Percentiles rank a stretch among this genome's conserved stretches.
These are phyloP conservation scores for Noturus placidus DNA, from an alignment of 2,113 vertebrate species.

Conservation along the genomic window DNA sequence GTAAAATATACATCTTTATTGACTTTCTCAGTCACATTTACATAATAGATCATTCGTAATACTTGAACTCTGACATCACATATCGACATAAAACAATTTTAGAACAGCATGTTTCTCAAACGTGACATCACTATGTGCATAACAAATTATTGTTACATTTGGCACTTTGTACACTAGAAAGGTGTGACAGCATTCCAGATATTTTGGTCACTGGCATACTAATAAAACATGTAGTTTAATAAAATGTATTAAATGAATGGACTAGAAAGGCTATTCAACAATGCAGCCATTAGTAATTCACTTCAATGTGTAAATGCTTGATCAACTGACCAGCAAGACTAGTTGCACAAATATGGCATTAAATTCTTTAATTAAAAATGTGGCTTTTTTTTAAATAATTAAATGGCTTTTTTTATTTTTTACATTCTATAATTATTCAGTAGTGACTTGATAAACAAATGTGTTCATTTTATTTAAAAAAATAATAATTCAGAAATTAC, in stretches of 20 bases:
- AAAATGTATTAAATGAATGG: not conserved
- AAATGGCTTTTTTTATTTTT: slow-evolving; percentile 13
- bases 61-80: slow-evolving; percentile 37
- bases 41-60: slow-evolving; percentile 30
- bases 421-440: not conserved
- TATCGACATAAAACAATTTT: slow-evolving; percentile 14
- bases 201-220: not conserved
- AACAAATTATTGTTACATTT: slow-evolving; percentile 43
- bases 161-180: slow-evolving; percentile 43
- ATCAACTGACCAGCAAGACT: not conserved
- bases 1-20: slow-evolving; percentile 48
- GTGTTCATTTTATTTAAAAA: not conserved
- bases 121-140: slow-evolving; percentile 17
- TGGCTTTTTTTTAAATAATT: not conserved
- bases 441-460: not conserved
- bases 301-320: slow-evolving; percentile 2
- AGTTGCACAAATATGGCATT: not conserved
- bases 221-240: not conserved
- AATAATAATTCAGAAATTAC: not conserved
- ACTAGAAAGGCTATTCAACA: not conserved
- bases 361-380: not conserved
- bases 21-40: slow-evolving; percentile 11
- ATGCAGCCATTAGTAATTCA: not conserved
- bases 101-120: slow-evolving; percentile 32
- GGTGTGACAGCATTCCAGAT: slow-evolving; percentile 13